Evolutionary conservation across 1,140 invertebrate genomes (phyloP).

Genomic region (Periplaneta americana): DNA sequence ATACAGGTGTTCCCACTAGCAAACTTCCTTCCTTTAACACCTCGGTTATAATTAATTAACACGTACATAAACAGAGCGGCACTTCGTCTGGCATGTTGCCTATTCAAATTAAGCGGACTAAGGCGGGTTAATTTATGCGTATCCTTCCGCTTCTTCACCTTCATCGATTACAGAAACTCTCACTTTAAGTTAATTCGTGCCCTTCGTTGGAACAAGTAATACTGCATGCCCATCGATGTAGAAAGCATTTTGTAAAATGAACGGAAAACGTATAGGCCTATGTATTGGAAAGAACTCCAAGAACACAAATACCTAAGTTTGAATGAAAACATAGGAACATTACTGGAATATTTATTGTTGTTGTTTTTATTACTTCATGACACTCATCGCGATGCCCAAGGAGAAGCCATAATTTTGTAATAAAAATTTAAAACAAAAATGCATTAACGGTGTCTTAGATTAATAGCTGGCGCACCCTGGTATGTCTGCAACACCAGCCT

Average conservation of each 20-base stretch:
- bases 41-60: not conserved
- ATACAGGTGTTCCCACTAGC: no score
- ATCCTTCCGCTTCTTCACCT: no score
- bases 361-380: no score
- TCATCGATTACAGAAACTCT: not conserved
- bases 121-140: not conserved
- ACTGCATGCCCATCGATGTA: not conserved
- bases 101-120: not conserved
- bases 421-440: no score
- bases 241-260: no score
- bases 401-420: no score
- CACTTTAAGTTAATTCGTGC: not conserved
- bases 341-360: no score
- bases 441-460: no score
- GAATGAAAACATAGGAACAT: not conserved
- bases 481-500: no score
- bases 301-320: not conserved
- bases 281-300: not conserved
- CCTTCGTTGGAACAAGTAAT: not conserved
- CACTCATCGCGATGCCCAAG: no score
- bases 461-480: no score
- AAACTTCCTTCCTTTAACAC: not conserved
- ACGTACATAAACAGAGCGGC: not conserved
- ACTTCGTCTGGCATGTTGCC: not conserved
- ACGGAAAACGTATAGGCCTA: no score